These are phyloP conservation scores for Falcaria lacertinaria DNA, from an alignment of 2,888 invertebrate genomes.

Conservation along the genomic window DNA sequence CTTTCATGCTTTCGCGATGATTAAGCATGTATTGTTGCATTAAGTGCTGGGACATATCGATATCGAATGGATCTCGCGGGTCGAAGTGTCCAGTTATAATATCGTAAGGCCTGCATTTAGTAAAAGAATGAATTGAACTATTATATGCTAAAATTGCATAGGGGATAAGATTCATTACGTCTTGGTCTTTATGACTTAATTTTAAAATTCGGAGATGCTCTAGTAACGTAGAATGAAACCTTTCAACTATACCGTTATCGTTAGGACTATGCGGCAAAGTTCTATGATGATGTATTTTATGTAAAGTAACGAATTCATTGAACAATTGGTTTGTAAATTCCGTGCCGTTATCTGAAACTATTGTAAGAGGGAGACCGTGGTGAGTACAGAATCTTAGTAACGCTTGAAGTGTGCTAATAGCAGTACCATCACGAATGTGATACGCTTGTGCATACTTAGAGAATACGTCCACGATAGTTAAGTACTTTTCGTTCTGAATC, in stretches of 20 bases:
- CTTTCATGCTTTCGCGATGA: constrained; percentile 11
- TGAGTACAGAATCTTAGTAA: constrained; percentile 14
- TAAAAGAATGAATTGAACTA: constrained; percentile 18
- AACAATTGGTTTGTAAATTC: background rate
- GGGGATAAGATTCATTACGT: constrained; percentile 1
- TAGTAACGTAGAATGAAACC: constrained; percentile 5
- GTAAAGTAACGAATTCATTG: background rate
- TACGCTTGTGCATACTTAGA: constrained; percentile 19
- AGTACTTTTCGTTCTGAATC: constrained; percentile 15
- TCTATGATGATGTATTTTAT: background rate
- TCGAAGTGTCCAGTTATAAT: constrained; percentile 22
- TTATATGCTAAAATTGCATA: constrained; percentile 16
- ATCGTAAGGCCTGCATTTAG: constrained; percentile 20
- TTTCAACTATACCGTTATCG: constrained; percentile 22
- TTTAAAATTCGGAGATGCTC: constrained; percentile 5
- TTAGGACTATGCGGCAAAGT: constrained; percentile 1
- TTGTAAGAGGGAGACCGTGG: constrained; percentile 1
- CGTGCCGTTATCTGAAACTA: background rate
- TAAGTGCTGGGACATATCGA: constrained; percentile 11
- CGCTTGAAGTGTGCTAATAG: constrained; percentile 14
- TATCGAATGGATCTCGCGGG: constrained; percentile 14
- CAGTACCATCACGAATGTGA: constrained; percentile 12
- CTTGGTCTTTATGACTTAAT: constrained; percentile 1
- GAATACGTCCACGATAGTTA: constrained; percentile 16
- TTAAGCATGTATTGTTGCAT: constrained; percentile 14